A percentile compares a stretch with the other conserved stretches of the same genome.
phyloP scores from a whole-genome alignment of 2,888 invertebrate genomes.

The Macrosiphum euphorbiae region DNA sequence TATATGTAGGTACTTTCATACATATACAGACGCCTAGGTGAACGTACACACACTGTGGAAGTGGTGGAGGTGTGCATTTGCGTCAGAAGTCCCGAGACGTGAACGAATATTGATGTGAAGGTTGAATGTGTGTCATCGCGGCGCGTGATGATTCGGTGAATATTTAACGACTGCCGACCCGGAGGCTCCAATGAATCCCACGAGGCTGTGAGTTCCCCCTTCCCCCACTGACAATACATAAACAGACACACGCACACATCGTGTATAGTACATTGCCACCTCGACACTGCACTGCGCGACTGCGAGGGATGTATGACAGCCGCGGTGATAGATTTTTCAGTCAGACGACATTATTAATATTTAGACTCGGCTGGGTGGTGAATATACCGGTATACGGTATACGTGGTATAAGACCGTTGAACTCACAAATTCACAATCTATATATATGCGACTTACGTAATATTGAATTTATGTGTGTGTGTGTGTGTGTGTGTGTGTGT shows the following conservation, averaged over 20 bases:
- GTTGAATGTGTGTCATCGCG: slow-evolving; percentile 43
- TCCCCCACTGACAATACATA: background rate
- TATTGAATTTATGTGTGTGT: background rate
- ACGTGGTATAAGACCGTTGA: background rate
- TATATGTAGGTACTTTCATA: background rate
- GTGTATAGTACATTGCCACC: background rate
- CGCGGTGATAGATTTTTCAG: background rate
- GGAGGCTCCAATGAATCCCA: background rate
- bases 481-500: background rate
- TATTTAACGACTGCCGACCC: slow-evolving; percentile 36
- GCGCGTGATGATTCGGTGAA: slow-evolving; percentile 47
- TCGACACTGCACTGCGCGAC: background rate
- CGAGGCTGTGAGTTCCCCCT: background rate
- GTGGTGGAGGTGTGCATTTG: background rate
- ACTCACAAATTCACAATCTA: background rate
- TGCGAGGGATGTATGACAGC: background rate
- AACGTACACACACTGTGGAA: background rate
- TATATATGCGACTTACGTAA: background rate
- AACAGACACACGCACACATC: background rate
- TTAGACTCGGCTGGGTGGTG: background rate
- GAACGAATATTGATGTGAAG: slow-evolving; percentile 56
- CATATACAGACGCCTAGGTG: background rate
- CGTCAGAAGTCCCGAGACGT: slow-evolving; percentile 27
- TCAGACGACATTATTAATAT: slow-evolving; percentile 30
- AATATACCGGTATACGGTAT: background rate